A percentile compares a stretch with the other conserved stretches of the same genome.
These are phyloP conservation scores for Parnassius smintheus DNA, from an alignment of 2,888 invertebrate genomes.

Conservation along the genomic window DNA sequence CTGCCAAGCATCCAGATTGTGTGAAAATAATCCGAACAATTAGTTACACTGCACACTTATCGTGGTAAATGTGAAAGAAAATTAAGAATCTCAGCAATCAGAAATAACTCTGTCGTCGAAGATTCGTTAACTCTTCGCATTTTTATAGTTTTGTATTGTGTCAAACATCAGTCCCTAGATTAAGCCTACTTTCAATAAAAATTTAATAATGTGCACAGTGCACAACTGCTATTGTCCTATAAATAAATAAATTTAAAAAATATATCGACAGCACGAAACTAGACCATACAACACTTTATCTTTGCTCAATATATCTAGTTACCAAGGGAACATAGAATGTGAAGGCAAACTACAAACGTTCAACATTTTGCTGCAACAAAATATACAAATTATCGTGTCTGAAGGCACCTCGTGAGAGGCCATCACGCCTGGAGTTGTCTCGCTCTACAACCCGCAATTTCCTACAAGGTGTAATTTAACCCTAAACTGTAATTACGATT, in stretches of 20 bases:
- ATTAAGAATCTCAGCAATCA: too few relatives aligned
- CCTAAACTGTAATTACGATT: conserved; percentile 48
- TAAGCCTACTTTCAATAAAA: too few relatives aligned
- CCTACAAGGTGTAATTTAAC: conserved; percentile 42
- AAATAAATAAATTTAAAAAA: neutral
- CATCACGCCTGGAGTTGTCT: conserved; percentile 44
- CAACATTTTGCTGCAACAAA: conserved; percentile 41
- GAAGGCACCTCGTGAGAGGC: conserved; percentile 50
- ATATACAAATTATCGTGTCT: conserved; percentile 63
- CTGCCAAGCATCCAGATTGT: too few relatives aligned
- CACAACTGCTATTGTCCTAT: too few relatives aligned
- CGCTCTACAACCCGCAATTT: conserved; percentile 52
- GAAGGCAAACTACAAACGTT: conserved; percentile 36
- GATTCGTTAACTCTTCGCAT: too few relatives aligned
- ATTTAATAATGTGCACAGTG: too few relatives aligned
- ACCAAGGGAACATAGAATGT: conserved; percentile 21
- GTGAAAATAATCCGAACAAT: too few relatives aligned
- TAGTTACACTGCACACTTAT: too few relatives aligned
- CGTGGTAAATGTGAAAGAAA: too few relatives aligned
- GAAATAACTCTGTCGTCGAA: too few relatives aligned
- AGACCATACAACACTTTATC: conserved; percentile 20
- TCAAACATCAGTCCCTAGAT: too few relatives aligned
- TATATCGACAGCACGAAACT: conserved; percentile 4
- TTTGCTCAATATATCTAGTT: conserved; percentile 14
- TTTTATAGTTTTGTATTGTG: too few relatives aligned